Conservation (phyloP, 1,140 invertebrate species). For the Drosophila subobscura region DNA sequence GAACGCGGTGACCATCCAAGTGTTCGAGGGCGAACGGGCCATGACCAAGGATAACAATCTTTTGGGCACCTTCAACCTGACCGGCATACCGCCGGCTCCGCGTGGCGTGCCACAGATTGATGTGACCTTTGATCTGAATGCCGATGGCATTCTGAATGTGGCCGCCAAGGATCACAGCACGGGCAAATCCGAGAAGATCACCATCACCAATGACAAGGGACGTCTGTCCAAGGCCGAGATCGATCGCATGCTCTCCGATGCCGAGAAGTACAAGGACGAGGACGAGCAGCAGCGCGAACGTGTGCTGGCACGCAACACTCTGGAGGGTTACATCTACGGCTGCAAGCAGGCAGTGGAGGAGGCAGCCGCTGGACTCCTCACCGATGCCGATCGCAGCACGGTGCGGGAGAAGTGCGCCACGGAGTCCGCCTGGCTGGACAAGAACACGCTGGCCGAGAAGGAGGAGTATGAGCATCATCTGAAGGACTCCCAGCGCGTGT, state of each 20-base stretch:
- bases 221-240: slow-evolving; percentile 95
- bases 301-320: slow-evolving; percentile 89
- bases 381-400: slow-evolving; percentile 86
- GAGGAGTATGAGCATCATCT: slow-evolving; percentile 90
- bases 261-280: slow-evolving; percentile 88
- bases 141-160: slow-evolving; percentile 92
- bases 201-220: slow-evolving; percentile 97
- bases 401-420: slow-evolving; percentile 86
- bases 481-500: slow-evolving; percentile 89
- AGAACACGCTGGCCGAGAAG: slow-evolving; percentile 88
- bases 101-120: slow-evolving; percentile 86
- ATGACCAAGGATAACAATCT: slow-evolving; percentile 92
- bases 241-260: slow-evolving; percentile 94
- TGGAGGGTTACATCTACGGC: slow-evolving; percentile 93
- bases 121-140: slow-evolving; percentile 91
- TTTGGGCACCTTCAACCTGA: slow-evolving; percentile 91
- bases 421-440: slow-evolving; percentile 86
- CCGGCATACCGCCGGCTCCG: slow-evolving; percentile 89
- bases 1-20: slow-evolving; percentile 90
- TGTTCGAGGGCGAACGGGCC: slow-evolving; percentile 89
- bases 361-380: slow-evolving; percentile 86
- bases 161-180: slow-evolving; percentile 91
- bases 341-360: slow-evolving; percentile 90
- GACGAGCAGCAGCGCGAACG: slow-evolving; percentile 88
- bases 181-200: slow-evolving; percentile 90